Evolutionary conservation across 2,797 vertebrate species (phyloP).

Genomic region (Hephaestus fuliginosus): DNA sequence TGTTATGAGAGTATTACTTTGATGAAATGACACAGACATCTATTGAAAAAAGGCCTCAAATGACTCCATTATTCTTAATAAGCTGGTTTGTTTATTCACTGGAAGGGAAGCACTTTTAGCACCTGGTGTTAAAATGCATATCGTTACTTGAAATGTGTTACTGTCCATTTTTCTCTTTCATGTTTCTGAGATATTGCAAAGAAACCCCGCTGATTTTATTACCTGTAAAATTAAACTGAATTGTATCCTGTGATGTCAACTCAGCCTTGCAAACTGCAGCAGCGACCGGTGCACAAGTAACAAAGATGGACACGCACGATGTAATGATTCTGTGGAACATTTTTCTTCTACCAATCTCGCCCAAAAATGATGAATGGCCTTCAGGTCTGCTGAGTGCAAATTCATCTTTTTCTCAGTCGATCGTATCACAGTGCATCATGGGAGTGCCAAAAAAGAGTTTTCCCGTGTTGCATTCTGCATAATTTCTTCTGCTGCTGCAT

Average conservation of each 20-base stretch:
- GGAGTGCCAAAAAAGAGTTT: slow-evolving; percentile 52
- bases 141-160: slow-evolving; percentile 54
- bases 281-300: slow-evolving; percentile 25
- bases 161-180: neutral
- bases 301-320: neutral
- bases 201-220: slow-evolving; percentile 7
- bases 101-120: slow-evolving; percentile 35
- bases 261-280: slow-evolving; percentile 10
- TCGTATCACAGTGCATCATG: slow-evolving; percentile 41
- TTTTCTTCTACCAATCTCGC: slow-evolving; percentile 30
- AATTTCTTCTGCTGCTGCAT: slow-evolving; percentile 38
- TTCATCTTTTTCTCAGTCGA: slow-evolving; percentile 34
- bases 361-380: slow-evolving; percentile 38
- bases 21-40: slow-evolving; percentile 6
- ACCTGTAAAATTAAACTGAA: slow-evolving; percentile 34
- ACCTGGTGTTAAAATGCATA: slow-evolving; percentile 29
- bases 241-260: slow-evolving; percentile 14
- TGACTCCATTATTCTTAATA: neutral
- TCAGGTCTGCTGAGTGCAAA: slow-evolving; percentile 39
- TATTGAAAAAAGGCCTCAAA: slow-evolving; percentile 12
- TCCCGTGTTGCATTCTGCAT: slow-evolving; percentile 23
- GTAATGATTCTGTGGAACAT: slow-evolving; percentile 10
- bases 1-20: slow-evolving; percentile 18
- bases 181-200: neutral
- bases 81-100: slow-evolving; percentile 20